These are phyloP conservation scores for Hydrocynus forskahlii DNA, from an alignment of 2,797 vertebrate species.

Conservation along the genomic window DNA sequence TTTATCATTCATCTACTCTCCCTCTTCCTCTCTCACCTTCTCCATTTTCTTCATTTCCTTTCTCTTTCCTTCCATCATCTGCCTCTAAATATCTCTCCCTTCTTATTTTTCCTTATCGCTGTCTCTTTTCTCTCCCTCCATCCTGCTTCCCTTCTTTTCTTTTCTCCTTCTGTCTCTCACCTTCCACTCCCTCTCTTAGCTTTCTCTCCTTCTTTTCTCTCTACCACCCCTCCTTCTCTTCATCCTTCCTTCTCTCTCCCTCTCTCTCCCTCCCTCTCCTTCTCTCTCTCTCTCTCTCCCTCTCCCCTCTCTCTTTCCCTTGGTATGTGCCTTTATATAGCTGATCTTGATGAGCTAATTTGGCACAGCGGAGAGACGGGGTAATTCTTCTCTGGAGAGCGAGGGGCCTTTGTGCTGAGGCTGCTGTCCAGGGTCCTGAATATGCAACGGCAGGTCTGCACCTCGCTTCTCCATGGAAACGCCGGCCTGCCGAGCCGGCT, in stretches of 20 bases:
- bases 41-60: background rate
- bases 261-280: constrained; percentile 26
- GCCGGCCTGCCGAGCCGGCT: constrained; percentile 15
- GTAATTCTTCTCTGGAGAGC: constrained; percentile 53
- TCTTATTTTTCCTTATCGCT: background rate
- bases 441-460: constrained; percentile 50
- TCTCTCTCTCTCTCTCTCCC: constrained; percentile 24
- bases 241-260: background rate
- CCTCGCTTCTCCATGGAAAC: constrained; percentile 56
- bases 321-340: constrained; percentile 59
- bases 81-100: too few species aligned
- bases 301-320: background rate
- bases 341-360: constrained; percentile 72
- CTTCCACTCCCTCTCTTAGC: rapidly evolving
- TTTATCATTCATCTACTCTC: too few species aligned
- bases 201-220: background rate
- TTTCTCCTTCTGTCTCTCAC: background rate
- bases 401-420: constrained; percentile 33
- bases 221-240: background rate
- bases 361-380: constrained; percentile 34
- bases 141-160: background rate
- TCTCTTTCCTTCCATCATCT: background rate
- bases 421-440: constrained; percentile 45
- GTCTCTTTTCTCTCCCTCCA: background rate
- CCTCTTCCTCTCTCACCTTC: too few species aligned